Base-by-base conservation (phyloP, 2,888 invertebrate genomes). In the Campoletis raptor region DNA sequence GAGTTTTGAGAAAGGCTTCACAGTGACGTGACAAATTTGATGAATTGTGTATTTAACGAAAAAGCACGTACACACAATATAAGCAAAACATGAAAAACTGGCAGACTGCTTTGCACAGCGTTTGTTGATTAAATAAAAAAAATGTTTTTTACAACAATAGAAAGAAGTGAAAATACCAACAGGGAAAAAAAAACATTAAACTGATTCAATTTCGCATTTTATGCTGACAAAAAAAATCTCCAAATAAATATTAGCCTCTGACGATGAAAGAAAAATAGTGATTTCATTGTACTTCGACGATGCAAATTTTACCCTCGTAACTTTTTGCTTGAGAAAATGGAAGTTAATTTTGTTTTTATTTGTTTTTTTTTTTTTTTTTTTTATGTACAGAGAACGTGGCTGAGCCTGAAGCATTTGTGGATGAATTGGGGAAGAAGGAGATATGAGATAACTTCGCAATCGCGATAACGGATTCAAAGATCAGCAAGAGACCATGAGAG, bases 361-460 rank as follows among this genome's bases (percentile, higher is more conserved):
- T 61, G 61, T 12, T 24, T 24, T 0, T 30, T 15, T 61, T 7
- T 30, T 61, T 30, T 12, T 24, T 24, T 0, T 54, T 30, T 24
- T 54, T 40, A 88, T 79, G 89, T 91, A 36, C 64, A 93, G 93
- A 89, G 88, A 78, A 88, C 87, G n/a, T 93, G 92, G 92, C 54
- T 85, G 85, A 86, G 73, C 81, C 85, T 90, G 77, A 89, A 85
- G 88, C 89, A 85, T 80, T 82, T 90, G 18, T 91, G 89, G 92
- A 90, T 67, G 84, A 85, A 67, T 48, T 73, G 81, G 90, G 90
- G 52, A 93, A 92, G 81, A 92, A 92, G 72, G 40, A 88, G 61
- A 83, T 90, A 24, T 93, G 88, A 92, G 78, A 82, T 69, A 9
- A 76, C 85, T 48, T 79, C 64, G 42, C 48, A 70, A 72, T 61